A percentile compares a stretch with the other conserved stretches of the same genome.
These are phyloP conservation scores for Drosophila cardini DNA, from an alignment of 1,140 invertebrate genomes.

Conservation along the genomic window DNA sequence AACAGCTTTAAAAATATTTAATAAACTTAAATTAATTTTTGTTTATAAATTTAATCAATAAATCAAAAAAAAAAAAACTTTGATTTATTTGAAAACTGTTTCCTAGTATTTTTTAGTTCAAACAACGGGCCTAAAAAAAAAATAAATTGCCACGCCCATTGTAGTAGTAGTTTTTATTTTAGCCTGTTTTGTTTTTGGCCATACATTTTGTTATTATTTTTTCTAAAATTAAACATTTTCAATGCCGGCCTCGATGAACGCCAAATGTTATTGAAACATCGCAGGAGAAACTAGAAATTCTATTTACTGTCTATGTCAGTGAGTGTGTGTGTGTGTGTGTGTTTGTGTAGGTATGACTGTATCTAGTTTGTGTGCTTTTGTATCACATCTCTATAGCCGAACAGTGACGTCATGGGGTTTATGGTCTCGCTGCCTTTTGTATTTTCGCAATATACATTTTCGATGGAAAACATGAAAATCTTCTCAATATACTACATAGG, in stretches of 20 bases:
- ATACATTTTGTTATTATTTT: constrained; percentile 64
- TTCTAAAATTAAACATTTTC: constrained; percentile 79
- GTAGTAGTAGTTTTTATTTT: constrained; percentile 8
- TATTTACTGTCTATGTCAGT: constrained; percentile 62
- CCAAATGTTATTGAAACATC: constrained; percentile 60
- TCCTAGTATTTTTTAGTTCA: too few species aligned
- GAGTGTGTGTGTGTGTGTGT: background rate
- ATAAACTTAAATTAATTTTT: too few species aligned
- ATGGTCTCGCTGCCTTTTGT: constrained; percentile 63
- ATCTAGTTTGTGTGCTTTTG: constrained; percentile 16
- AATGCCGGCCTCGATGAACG: constrained; percentile 71
- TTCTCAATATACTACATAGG: constrained; percentile 16
- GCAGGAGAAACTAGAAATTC: constrained; percentile 58
- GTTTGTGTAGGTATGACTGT: constrained; percentile 15
- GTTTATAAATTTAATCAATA: too few species aligned
- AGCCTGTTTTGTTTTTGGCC: constrained; percentile 54
- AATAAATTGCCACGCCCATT: constrained; percentile 57
- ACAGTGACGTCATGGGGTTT: constrained; percentile 63
- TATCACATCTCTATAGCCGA: constrained; percentile 21
- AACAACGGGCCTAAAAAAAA: too few species aligned
- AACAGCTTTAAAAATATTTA: too few species aligned
- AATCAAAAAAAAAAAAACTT: too few species aligned
- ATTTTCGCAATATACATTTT: constrained; percentile 26
- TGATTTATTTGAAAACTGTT: background rate
- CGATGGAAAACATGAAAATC: constrained; percentile 53